These are phyloP conservation scores for Caretta caretta DNA, from an alignment of 2,113 vertebrate genomes.

Conservation along the genomic window DNA sequence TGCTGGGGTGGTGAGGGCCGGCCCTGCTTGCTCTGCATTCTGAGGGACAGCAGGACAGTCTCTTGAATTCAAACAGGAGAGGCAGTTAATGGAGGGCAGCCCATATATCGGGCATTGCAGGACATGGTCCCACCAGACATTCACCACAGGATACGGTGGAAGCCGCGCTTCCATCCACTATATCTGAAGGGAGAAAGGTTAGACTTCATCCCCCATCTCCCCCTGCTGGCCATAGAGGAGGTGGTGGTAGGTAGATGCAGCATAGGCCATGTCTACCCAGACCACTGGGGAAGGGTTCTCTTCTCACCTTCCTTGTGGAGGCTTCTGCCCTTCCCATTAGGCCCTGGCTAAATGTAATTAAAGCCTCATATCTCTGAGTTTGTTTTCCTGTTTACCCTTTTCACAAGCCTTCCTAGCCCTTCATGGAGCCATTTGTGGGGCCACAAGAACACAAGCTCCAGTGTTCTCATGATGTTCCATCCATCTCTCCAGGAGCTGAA, in stretches of 20 bases:
- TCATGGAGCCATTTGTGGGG: neutral
- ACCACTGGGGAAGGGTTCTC: too few relatives aligned
- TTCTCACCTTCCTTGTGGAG: neutral
- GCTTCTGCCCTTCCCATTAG: neutral
- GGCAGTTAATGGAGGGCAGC: too few relatives aligned
- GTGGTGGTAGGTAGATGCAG: neutral
- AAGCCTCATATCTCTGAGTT: neutral
- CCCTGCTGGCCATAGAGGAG: neutral
- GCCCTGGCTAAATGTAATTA: neutral
- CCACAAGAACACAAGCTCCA: neutral
- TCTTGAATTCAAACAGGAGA: too few relatives aligned
- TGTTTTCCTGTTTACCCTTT: neutral
- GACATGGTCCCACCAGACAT: too few relatives aligned
- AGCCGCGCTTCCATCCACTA: neutral
- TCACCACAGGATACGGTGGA: neutral
- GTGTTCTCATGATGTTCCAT: neutral
- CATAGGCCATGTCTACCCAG: neutral
- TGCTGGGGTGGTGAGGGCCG: too few relatives aligned
- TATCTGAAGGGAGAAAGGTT: neutral
- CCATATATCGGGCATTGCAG: too few relatives aligned
- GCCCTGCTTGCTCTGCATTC: too few relatives aligned
- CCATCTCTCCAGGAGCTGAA: neutral
- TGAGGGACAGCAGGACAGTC: too few relatives aligned
- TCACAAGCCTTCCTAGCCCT: too few relatives aligned
- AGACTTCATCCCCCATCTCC: neutral